Percentiles rank a stretch among this genome's conserved stretches.
Conservation (phyloP, 1,140 invertebrate species). For the Drosophila ironensis region DNA sequence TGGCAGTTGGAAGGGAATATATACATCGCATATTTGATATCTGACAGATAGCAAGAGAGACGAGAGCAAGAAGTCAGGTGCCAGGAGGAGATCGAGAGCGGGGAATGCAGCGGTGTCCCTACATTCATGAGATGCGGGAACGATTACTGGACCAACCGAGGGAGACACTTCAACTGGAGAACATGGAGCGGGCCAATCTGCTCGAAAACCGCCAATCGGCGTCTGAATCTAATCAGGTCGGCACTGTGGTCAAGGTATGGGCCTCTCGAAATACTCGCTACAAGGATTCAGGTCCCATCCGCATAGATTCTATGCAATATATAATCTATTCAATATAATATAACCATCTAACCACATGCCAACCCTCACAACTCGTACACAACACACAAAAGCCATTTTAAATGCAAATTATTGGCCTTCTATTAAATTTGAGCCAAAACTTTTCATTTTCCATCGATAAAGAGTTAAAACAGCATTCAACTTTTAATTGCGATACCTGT, state of each 20-base stretch:
- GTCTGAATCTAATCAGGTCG: conserved; percentile 86
- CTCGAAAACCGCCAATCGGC: conserved; percentile 85
- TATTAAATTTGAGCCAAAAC: too few species aligned
- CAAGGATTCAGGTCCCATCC: conserved; percentile 53
- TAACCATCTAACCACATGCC: conserved; percentile 4
- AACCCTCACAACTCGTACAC: neutral
- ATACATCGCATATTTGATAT: neutral
- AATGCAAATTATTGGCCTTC: neutral
- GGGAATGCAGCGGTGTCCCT: conserved; percentile 92
- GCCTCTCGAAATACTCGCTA: conserved; percentile 72
- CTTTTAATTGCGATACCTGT: too few species aligned
- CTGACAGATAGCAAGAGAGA: conserved; percentile 20
- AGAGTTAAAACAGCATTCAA: too few species aligned
- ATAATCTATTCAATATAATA: conserved; percentile 12
- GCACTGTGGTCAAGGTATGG: conserved; percentile 92
- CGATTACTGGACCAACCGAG: conserved; percentile 87
- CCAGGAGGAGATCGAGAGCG: conserved; percentile 44
- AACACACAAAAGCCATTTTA: neutral
- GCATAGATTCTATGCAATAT: conserved; percentile 52
- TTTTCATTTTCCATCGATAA: too few species aligned
- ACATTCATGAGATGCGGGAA: conserved; percentile 95
- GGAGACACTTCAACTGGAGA: conserved; percentile 83
- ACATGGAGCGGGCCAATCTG: conserved; percentile 82
- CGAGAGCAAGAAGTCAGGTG: too few species aligned
- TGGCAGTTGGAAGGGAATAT: neutral